Percentiles rank a stretch among this genome's conserved stretches.
Evolutionary conservation across 37 sponge, comb jelly and placozoan genomes (phyloP).

Genomic region (Chondrilla cf. caribensis): DNA sequence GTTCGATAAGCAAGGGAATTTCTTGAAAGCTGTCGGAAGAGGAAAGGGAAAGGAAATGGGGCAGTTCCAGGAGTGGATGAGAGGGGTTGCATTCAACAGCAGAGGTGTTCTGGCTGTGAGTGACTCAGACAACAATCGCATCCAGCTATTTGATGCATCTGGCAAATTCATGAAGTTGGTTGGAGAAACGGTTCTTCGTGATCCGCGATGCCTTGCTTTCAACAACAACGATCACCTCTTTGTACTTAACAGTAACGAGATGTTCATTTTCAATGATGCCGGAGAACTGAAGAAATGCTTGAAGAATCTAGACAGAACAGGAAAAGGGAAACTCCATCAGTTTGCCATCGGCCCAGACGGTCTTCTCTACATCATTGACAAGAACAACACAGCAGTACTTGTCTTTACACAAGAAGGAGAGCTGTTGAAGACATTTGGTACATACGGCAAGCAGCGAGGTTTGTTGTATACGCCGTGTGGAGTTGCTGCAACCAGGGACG

Average conservation of each 20-base stretch:
- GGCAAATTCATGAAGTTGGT: neutral
- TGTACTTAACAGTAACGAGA: neutral
- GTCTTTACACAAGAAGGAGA: neutral
- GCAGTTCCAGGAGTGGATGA: constrained; percentile 21
- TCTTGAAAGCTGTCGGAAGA: neutral
- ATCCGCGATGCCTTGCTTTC: neutral
- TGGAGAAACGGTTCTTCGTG: neutral
- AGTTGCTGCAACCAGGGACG: neutral
- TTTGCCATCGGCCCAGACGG: neutral
- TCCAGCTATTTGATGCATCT: neutral
- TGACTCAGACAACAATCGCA: constrained; percentile 7
- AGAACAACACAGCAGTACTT: neutral
- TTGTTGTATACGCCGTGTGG: neutral
- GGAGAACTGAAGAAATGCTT: neutral
- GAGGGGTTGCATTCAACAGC: constrained; percentile 8
- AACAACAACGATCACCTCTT: neutral
- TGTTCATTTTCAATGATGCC: neutral
- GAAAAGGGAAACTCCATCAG: neutral
- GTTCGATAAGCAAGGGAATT: neutral
- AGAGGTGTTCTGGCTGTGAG: neutral
- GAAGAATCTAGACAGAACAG: neutral
- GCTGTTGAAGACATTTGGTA: neutral
- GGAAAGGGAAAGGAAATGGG: constrained; percentile 1
- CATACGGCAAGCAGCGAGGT: neutral
- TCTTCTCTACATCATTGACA: constrained; percentile 2